Base-by-base conservation (phyloP, 1,140 invertebrate species). In the Drosophila takahashii region DNA sequence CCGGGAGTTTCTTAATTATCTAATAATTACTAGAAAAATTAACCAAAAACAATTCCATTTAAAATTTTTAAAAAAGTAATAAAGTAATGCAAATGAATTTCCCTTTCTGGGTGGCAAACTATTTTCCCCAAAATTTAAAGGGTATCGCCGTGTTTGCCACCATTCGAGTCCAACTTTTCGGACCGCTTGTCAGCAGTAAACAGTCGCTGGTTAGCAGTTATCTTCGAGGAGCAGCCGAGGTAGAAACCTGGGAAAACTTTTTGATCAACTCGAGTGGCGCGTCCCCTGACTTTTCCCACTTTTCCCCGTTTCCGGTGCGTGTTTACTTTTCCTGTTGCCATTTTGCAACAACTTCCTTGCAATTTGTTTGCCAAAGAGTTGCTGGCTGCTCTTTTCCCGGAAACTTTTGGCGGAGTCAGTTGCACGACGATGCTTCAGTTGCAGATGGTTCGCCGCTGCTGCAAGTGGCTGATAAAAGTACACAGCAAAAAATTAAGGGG, bases 301-400 rank as follows among this genome's bases (percentile, higher is more conserved):
- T 27, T 57, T 22, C 36, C 39, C 45, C 11, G 44, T 62, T 74
- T 74, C 59, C 73, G 69, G 37, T 76, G 72, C 72, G 81, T 73
- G 73, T 74, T 70, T 69, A 80, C 79, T 71, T 75, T 87, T 86
- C 83, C 83, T 87, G 83, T 86, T 86, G 69, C 83, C 76, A 69
- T 87, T 87, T 70, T 39, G 80, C 81, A 84, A 77, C 57, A 86
- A 79, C 83, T 86, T 86, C 62, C 71, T 87, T 59, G 78, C 83
- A 87, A 87, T 79, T 87, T 87, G 84, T 87, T 87, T 87, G 75
- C 79, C 59, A 75, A 86, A 81, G 84, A 86, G 69, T 84, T 84
- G 42, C 29, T 42, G 47, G 37, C 9, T 18, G 16, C 58, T 18
- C 65, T 32, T 37, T 27, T 60, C 58, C 53, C 41, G 65, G 16